Evolutionary conservation across 2,113 vertebrate species (phyloP).

Genomic region (Crotalus tigris): DNA sequence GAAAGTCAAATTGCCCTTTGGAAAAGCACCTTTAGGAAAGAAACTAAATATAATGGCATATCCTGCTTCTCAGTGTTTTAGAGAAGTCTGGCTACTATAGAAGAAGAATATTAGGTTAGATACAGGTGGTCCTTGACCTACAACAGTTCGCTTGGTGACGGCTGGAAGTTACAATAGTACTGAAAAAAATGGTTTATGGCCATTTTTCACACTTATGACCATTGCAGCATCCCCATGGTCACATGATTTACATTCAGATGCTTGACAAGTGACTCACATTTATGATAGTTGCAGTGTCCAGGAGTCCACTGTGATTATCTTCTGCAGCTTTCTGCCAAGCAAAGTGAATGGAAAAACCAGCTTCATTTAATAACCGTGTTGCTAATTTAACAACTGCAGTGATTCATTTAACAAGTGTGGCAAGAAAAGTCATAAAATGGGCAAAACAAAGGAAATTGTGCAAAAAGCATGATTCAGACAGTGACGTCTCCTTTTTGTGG

Average conservation of each 20-base stretch:
- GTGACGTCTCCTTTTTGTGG: background rate
- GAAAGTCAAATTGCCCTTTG: background rate
- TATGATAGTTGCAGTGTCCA: background rate
- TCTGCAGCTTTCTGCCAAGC: background rate
- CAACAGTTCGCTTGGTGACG: background rate
- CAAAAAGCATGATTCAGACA: background rate
- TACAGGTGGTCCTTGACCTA: background rate
- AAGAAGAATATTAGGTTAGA: background rate
- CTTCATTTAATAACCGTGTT: background rate
- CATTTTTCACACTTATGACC: background rate
- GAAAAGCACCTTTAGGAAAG: background rate
- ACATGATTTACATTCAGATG: background rate
- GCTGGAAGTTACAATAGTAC: background rate
- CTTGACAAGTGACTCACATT: background rate
- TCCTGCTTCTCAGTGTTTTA: background rate
- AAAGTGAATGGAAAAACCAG: background rate
- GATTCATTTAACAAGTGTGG: background rate
- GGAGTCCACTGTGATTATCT: background rate
- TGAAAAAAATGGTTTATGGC: background rate
- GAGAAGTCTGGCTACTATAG: background rate
- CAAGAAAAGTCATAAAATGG: background rate
- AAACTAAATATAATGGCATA: background rate
- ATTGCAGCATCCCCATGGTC: background rate
- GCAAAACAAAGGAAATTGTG: background rate
- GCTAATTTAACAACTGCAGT: background rate